These are phyloP conservation scores for Callyntrura sp. DNA, from an alignment of 2,888 invertebrate species.

Conservation along the genomic window DNA sequence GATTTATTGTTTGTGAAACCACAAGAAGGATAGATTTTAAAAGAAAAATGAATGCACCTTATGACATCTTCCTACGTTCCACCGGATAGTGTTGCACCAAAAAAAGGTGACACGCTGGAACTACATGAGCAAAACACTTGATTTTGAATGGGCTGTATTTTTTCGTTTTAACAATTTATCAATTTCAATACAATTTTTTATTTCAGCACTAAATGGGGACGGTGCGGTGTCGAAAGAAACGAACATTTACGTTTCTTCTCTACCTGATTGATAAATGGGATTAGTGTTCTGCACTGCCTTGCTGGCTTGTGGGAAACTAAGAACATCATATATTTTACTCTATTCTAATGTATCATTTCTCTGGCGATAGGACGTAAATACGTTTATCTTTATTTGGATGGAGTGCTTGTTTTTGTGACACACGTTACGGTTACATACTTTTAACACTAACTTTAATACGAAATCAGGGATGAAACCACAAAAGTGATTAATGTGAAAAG, in stretches of 20 bases:
- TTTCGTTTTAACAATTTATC: constrained; percentile 20
- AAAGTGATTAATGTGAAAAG: constrained; percentile 29
- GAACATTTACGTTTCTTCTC: too few relatives aligned
- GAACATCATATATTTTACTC: background rate
- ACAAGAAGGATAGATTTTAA: too few relatives aligned
- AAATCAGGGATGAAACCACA: background rate
- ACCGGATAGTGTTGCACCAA: constrained; percentile 15
- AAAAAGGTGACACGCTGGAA: constrained; percentile 63
- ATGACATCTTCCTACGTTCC: background rate
- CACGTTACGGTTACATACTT: too few relatives aligned
- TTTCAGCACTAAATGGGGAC: background rate
- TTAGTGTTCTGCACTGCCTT: too few relatives aligned
- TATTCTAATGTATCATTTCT: background rate
- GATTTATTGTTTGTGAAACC: too few relatives aligned
- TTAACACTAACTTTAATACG: background rate
- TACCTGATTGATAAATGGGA: too few relatives aligned
- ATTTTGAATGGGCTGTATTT: background rate
- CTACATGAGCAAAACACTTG: background rate
- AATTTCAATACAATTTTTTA: background rate
- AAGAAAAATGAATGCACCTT: background rate
- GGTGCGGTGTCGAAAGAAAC: background rate
- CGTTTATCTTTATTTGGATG: background rate
- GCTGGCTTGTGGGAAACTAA: too few relatives aligned
- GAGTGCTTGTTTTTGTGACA: background rate
- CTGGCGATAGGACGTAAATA: background rate